Base-by-base conservation (phyloP, 2,888 invertebrate species). In the Tenthredo mesomela region DNA sequence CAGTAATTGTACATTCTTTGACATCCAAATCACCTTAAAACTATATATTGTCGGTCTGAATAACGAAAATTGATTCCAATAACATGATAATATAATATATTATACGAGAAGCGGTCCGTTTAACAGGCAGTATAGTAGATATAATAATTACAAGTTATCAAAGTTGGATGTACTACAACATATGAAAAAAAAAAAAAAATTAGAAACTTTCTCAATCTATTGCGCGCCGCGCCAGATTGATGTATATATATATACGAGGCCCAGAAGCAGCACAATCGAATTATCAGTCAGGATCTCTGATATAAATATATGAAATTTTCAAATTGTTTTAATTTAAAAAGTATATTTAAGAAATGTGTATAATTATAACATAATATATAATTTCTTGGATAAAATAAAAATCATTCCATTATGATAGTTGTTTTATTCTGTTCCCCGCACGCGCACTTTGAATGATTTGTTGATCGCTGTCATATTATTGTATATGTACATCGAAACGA, bases 161-260 rank as follows among this genome's bases (percentile, higher is more conserved):
- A 61, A 61, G 40, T 10, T 58, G 15, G 47, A 80, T 58, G 61
- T 50, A 50, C 47, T 50, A 50, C 47, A 21, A 21, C 58, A 40
- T 18, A 10, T n/a, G 18, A 80, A 3, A 33, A 33, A 33, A 33
- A 33, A 33, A 80, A 61, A 33, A 58, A 37, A 61, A 80, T 54
- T 25, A 58, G 7, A 33, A 61, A 80, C 80, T 80, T 80, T 58
- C 80, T 61, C 80, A 40, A 80, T 80, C 61, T 61, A 80, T 61
- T 80, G 80, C 80, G 61, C 40, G 37, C 58, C 15, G 58, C 40
- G 61, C n/a, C 21, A 40, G 80, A 77, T 77, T 77, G 33, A 47
- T 29, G 54, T 29, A 29, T 29, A 2, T 29, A 29, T 15, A 33
- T 6, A 54, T 6, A 54, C 37, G n/a, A 25, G 21, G 47, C 47